phyloP scores from a whole-genome alignment of 1,140 invertebrate genomes.

The Camponotus floridanus region DNA sequence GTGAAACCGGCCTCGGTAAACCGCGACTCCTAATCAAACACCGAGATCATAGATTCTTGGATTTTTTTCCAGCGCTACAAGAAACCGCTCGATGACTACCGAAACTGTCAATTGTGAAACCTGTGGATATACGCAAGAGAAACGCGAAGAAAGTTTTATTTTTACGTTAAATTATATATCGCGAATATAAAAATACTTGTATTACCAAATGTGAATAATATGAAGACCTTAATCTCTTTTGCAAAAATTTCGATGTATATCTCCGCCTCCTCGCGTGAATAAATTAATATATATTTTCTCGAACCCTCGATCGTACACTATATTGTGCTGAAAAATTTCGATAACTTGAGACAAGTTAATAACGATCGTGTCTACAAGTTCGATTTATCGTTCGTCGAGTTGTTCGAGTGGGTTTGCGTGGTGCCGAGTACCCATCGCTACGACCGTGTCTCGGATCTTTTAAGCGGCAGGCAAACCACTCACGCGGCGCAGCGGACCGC shows the following conservation, averaged over 20 bases:
- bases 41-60: background rate
- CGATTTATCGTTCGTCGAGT: conserved; percentile 34
- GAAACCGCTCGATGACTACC: background rate
- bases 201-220: background rate
- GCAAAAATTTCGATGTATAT: background rate
- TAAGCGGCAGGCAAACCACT: conserved; percentile 82
- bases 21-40: conserved; percentile 54
- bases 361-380: background rate
- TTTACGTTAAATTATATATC: background rate
- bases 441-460: conserved; percentile 79
- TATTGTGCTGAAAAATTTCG: background rate
- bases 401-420: conserved; percentile 76
- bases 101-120: conserved; percentile 11
- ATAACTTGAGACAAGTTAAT: background rate
- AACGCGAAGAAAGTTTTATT: no score
- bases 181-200: background rate
- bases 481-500: conserved; percentile 85
- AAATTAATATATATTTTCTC: background rate
- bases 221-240: background rate
- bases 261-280: background rate
- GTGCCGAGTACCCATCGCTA: conserved; percentile 78
- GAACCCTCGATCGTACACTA: background rate
- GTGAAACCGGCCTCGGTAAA: conserved; percentile 55
- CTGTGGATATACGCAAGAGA: background rate
- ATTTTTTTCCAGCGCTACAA: background rate